These are phyloP conservation scores for Sphaerophoria rueppellii DNA, from an alignment of 2,888 invertebrate genomes.

Conservation along the genomic window DNA sequence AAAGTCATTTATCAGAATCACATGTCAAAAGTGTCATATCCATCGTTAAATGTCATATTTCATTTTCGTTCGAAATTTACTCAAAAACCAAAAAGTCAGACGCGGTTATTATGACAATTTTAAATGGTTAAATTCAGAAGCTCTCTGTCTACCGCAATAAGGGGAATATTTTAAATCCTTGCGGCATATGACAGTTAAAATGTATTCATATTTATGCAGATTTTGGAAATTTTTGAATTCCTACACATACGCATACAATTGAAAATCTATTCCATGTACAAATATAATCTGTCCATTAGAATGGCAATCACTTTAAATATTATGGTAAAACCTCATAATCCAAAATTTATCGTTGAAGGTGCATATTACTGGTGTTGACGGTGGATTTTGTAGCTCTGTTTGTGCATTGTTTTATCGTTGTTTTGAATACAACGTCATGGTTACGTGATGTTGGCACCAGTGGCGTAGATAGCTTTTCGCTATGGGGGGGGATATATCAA, in stretches of 20 bases:
- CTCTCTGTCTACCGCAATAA: neutral
- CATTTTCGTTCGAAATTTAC: slow-evolving; percentile 7
- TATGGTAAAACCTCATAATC: neutral
- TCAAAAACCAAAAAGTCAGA: neutral
- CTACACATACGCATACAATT: neutral
- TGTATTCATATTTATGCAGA: slow-evolving; percentile 6
- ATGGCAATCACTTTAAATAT: neutral
- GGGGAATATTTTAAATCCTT: neutral
- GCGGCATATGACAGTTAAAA: slow-evolving; percentile 4
- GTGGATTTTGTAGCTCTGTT: neutral
- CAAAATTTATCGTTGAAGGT: neutral
- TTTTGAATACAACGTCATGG: neutral
- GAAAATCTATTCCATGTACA: neutral
- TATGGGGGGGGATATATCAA: no score
- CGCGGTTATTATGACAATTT: neutral
- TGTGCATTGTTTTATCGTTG: neutral
- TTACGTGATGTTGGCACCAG: neutral
- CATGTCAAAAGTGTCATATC: slow-evolving; percentile 44
- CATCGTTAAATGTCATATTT: slow-evolving; percentile 30
- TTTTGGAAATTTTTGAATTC: neutral
- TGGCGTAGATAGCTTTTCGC: no score
- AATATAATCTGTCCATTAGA: neutral
- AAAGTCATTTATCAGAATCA: slow-evolving; percentile 35
- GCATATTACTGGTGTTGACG: neutral
- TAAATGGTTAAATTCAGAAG: neutral